Evolutionary conservation across 2,797 vertebrate species (phyloP).

Genomic region (Urophycis tenuis): DNA sequence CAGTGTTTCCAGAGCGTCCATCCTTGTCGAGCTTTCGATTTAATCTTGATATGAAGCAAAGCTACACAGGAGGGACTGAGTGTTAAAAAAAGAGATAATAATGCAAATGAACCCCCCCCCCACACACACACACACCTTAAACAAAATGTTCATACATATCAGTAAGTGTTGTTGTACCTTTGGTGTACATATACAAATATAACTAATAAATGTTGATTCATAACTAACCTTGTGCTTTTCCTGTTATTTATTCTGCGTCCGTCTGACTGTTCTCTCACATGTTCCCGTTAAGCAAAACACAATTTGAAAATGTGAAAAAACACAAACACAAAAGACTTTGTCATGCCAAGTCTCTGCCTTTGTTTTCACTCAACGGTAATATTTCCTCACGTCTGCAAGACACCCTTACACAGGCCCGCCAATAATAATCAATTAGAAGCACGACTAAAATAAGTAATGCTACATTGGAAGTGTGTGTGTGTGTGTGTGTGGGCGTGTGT

Average conservation of each 20-base stretch:
- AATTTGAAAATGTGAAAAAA: too few relatives aligned
- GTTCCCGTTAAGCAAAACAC: too few relatives aligned
- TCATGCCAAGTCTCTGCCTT: too few relatives aligned
- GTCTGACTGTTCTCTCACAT: not conserved
- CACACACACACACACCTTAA: not conserved
- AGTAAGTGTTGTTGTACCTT: slow-evolving; percentile 92
- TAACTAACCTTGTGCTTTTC: slow-evolving; percentile 69
- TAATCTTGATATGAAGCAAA: slow-evolving; percentile 76
- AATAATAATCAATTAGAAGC: too few relatives aligned
- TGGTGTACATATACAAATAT: slow-evolving; percentile 92
- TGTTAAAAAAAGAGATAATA: slow-evolving; percentile 47
- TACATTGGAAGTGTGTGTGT: too few relatives aligned
- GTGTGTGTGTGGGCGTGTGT: too few relatives aligned
- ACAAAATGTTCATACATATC: slow-evolving; percentile 81
- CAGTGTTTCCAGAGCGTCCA: slow-evolving; percentile 72
- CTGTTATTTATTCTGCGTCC: slow-evolving; percentile 10
- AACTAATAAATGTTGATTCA: slow-evolving; percentile 98
- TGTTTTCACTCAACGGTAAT: too few relatives aligned
- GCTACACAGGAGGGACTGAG: slow-evolving; percentile 51
- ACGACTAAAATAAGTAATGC: too few relatives aligned
- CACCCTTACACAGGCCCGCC: not conserved
- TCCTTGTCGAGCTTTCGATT: slow-evolving; percentile 70
- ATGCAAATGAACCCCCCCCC: slow-evolving; percentile 39
- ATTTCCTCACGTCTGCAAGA: not conserved
- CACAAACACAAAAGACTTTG: not conserved